A percentile compares a stretch with the other conserved stretches of the same genome.
phyloP scores from a whole-genome alignment of 2,797 vertebrate species.

The Amblyraja radiata region DNA sequence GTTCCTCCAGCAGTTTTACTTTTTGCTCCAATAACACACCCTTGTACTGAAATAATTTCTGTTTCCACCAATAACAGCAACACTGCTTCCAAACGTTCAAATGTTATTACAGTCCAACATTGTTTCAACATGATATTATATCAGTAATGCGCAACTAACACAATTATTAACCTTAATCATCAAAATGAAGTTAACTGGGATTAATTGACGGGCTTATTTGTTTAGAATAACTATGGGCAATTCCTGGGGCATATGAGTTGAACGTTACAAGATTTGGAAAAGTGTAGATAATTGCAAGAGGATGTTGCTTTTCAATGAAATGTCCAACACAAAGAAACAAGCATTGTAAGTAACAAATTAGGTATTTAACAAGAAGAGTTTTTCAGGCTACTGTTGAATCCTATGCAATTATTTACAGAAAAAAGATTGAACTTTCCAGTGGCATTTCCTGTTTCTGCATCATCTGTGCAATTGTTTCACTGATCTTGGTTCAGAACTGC shows the following conservation, averaged over 20 bases:
- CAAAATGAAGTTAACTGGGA: not conserved
- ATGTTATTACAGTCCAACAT: not conserved
- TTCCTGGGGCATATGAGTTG: not conserved
- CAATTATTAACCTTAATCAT: not conserved
- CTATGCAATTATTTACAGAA: not conserved
- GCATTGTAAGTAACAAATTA: not conserved
- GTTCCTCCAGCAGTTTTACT: too few relatives aligned
- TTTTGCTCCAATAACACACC: not conserved
- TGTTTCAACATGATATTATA: not conserved
- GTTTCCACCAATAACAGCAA: not conserved
- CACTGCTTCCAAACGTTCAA: not conserved
- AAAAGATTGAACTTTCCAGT: constrained; percentile 1
- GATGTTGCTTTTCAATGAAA: not conserved
- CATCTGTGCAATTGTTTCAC: not conserved
- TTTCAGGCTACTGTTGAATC: not conserved
- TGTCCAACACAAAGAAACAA: not conserved
- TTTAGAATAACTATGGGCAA: not conserved
- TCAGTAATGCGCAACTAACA: not conserved
- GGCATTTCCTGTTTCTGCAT: not conserved
- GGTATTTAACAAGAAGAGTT: not conserved
- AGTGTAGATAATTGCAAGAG: not conserved
- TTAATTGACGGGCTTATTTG: not conserved
- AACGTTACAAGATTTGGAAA: not conserved
- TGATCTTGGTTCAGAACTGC: not conserved
- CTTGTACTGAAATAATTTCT: not conserved